Percentiles rank a stretch among this genome's conserved stretches.
These are phyloP conservation scores for Cyanoderma ruficeps DNA, from an alignment of 2,113 vertebrate genomes.

Conservation along the genomic window DNA sequence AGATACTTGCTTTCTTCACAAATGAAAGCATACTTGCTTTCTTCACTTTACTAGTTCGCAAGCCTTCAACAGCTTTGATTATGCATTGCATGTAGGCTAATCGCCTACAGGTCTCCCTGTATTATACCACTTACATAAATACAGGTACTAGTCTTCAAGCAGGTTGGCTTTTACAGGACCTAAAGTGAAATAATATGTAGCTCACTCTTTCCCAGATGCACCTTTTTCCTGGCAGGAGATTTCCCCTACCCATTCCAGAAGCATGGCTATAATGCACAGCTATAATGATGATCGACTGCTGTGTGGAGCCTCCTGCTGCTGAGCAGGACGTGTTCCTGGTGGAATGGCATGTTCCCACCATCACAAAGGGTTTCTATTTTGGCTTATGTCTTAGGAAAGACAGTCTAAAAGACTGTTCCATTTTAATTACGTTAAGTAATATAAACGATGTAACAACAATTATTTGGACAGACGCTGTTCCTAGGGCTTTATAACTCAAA, in stretches of 20 bases:
- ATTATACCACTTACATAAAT: slow-evolving; percentile 10
- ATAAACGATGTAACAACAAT: neutral
- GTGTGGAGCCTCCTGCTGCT: neutral
- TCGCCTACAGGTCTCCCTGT: neutral
- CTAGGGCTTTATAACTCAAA: neutral
- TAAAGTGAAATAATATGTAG: slow-evolving; percentile 43
- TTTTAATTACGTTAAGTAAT: neutral
- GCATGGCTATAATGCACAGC: slow-evolving; percentile 17
- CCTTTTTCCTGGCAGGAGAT: slow-evolving; percentile 38
- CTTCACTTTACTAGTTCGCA: neutral
- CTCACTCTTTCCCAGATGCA: neutral
- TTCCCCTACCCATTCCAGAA: slow-evolving; percentile 15
- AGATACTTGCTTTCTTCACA: neutral
- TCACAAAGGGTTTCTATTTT: neutral
- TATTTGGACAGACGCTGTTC: neutral
- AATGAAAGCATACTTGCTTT: neutral
- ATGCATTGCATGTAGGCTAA: neutral
- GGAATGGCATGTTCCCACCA: neutral
- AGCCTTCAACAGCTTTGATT: slow-evolving; percentile 21
- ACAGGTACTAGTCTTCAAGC: neutral
- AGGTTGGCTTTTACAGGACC: slow-evolving; percentile 1
- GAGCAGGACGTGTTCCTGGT: neutral
- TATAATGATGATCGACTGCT: neutral
- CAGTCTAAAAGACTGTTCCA: neutral
- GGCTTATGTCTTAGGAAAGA: neutral